Evolutionary conservation across 2,113 vertebrate species (phyloP), one percentile per base, ranked within the genome.

Genomic region (Aspiorhynchus laticeps): DNA sequence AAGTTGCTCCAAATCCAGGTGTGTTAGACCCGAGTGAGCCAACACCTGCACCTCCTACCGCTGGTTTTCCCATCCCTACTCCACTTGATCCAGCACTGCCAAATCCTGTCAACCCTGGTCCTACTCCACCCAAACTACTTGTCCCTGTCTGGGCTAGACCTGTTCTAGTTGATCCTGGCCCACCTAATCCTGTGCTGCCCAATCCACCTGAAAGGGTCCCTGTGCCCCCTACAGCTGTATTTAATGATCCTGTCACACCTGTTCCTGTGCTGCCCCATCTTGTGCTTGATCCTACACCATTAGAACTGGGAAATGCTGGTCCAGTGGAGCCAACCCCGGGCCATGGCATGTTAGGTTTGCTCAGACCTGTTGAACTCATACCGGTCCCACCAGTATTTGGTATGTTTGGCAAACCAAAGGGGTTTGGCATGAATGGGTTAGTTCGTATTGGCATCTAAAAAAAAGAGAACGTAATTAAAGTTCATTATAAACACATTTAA

Each of bases 1-100:
- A 17, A 53, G 1, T 53, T 53, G 51, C 17, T 53, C 51, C 67
- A 74, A 15, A 88, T 87, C 92, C 90, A 80, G 43, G 76, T 83
- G 46, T 4, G 21, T 77, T 84, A 15, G 74, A 78, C 51, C 61
- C 86, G 1, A n/a, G 7, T 51, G 86, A 11, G 19, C 33, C 7
- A 46, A 19, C 19, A 41, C 69, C 41, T 43, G 14, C 24, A 41
- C 69, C 41, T n/a, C 33, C 10, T 85, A 33, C 3, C 7, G 5
- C 75, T 73, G 85, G 75, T 87, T 53, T 74, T 46, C n/a, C 63
- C 36, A 82, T 21, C 4, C 48, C 48, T 46, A 56, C 31, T 51
- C 24, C 41, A 38, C 14, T 36, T 76, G 74, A 74, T 56, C 76
- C 87, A 59, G 75, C 74, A 56, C 63, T 38, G 51, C 61, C 63